Evolutionary conservation across 2,888 invertebrate genomes (phyloP), one percentile per base, ranked within the genome.

Genomic region (Euplagia quadripunctaria): DNA sequence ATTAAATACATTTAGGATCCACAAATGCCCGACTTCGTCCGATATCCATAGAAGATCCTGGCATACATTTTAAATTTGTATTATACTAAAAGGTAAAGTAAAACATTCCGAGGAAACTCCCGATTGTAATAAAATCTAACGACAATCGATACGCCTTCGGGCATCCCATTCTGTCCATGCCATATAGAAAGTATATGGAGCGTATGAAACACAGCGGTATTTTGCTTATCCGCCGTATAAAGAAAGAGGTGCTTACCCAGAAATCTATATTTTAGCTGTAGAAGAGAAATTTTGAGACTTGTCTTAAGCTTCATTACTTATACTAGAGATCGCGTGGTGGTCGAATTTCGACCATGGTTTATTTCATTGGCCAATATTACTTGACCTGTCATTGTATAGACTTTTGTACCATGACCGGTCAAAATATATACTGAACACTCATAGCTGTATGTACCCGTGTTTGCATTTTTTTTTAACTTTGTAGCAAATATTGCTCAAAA

Each of bases 61-160:
- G n/a, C 9, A n/a, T 9, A 4, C n/a, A n/a, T 20, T 64, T 64
- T 8, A 64, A 64, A 42, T 43, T n/a, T 64, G 51, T 43, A 17
- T 9, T 4, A 42, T n/a, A 4, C 64, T n/a, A 46, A 46, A 69
- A 7, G 17, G 9, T 46, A 55, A 49, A 64, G 61, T 71, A 64
- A 49, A 41, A 68, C 74, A 69, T 69, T 31, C 46, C 64, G 55
- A 71, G 73, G 46, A 66, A 72, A 72, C 17, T 74, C 65, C 73
- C 55, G 68, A 71, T 74, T 20, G 67, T 78, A 70, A 79, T 83
- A 76, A 83, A 82, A 79, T 76, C 42, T 76, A 78, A 81, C 73
- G 71, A 71, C 68, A 74, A 76, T 70, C 76, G 73, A 78, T 78
- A 74, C 71, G 75, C 70, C 79, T 74, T 68, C 69, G 73, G 79